A percentile compares a stretch with the other conserved stretches of the same genome.
phyloP scores from a whole-genome alignment of 2,113 vertebrate species.

The Melanerpes aurifrons region DNA sequence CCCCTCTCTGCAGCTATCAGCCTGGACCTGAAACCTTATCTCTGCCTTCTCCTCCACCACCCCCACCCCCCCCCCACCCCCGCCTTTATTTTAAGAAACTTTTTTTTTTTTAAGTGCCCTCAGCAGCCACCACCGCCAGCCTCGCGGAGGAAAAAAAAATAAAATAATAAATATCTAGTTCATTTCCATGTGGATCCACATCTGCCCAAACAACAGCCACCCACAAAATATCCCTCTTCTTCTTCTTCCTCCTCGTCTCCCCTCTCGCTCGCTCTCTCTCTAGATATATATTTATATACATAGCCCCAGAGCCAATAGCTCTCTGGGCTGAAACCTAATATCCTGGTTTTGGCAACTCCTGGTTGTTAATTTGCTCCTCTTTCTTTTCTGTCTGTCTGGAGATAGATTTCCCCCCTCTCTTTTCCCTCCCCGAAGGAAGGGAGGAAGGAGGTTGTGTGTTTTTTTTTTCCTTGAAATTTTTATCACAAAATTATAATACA shows the following conservation, averaged over 20 bases:
- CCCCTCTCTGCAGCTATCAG: slow-evolving; percentile 72
- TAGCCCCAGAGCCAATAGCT: slow-evolving; percentile 83
- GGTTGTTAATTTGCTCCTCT: slow-evolving; percentile 97
- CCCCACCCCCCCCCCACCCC: not conserved
- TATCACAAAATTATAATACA: slow-evolving; percentile 99
- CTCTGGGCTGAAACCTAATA: slow-evolving; percentile 97
- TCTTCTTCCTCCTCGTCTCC: slow-evolving; percentile 83
- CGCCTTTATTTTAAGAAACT: slow-evolving; percentile 63
- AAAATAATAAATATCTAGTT: slow-evolving; percentile 63
- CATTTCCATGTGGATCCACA: slow-evolving; percentile 81
- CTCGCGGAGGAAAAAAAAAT: slow-evolving; percentile 28
- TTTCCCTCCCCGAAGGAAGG: slow-evolving; percentile 93
- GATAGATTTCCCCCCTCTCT: slow-evolving; percentile 91
- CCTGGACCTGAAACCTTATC: slow-evolving; percentile 73
- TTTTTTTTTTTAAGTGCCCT: slow-evolving; percentile 69
- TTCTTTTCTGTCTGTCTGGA: slow-evolving; percentile 88
- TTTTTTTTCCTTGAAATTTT: slow-evolving; percentile 99
- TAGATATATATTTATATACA: slow-evolving; percentile 78
- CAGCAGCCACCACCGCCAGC: slow-evolving; percentile 59
- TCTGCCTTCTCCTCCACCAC: slow-evolving; percentile 15
- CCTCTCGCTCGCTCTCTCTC: slow-evolving; percentile 80
- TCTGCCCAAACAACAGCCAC: slow-evolving; percentile 78
- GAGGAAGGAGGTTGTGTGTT: slow-evolving; percentile 95
- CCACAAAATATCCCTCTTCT: slow-evolving; percentile 73
- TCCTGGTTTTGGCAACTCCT: slow-evolving; percentile 98